phyloP scores from a whole-genome alignment of 2,888 invertebrate species.

The Drosophila mulleri region DNA sequence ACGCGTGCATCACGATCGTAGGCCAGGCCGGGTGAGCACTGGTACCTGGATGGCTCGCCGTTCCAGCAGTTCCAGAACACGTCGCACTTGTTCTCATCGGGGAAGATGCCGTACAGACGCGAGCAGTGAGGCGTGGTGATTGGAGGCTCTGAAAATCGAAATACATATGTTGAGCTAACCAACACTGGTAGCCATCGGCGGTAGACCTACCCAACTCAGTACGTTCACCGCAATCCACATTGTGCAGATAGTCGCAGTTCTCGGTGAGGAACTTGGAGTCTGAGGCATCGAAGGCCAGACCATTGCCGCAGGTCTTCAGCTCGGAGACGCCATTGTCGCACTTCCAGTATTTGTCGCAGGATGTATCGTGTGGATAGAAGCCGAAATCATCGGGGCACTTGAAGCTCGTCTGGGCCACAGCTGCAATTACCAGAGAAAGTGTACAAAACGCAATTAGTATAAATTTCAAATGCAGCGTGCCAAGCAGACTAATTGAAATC shows the following conservation, averaged over 20 bases:
- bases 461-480: slow-evolving; percentile 15
- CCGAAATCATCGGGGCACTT: slow-evolving; percentile 98
- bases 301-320: slow-evolving; percentile 96
- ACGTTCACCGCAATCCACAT: slow-evolving; percentile 96
- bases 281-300: slow-evolving; percentile 94
- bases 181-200: fast-evolving
- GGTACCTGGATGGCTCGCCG: slow-evolving; percentile 96
- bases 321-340: slow-evolving; percentile 95
- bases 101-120: slow-evolving; percentile 95
- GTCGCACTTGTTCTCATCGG: slow-evolving; percentile 94
- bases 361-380: slow-evolving; percentile 95
- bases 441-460: slow-evolving; percentile 21
- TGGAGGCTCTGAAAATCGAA: slow-evolving; percentile 89
- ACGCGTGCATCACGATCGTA: slow-evolving; percentile 97
- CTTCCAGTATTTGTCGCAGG: slow-evolving; percentile 98
- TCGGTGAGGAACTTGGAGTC: slow-evolving; percentile 96
- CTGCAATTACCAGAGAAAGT: slow-evolving; percentile 85
- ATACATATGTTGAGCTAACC: neutral
- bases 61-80: slow-evolving; percentile 99
- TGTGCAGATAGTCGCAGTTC: slow-evolving; percentile 97
- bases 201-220: slow-evolving; percentile 90
- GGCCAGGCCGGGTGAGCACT: slow-evolving; percentile 97
- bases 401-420: slow-evolving; percentile 92
- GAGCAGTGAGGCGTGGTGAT: slow-evolving; percentile 93
- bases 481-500: slow-evolving; percentile 40